Conservation (phyloP, 2,113 vertebrate genomes). For the Orycteropus afer region DNA sequence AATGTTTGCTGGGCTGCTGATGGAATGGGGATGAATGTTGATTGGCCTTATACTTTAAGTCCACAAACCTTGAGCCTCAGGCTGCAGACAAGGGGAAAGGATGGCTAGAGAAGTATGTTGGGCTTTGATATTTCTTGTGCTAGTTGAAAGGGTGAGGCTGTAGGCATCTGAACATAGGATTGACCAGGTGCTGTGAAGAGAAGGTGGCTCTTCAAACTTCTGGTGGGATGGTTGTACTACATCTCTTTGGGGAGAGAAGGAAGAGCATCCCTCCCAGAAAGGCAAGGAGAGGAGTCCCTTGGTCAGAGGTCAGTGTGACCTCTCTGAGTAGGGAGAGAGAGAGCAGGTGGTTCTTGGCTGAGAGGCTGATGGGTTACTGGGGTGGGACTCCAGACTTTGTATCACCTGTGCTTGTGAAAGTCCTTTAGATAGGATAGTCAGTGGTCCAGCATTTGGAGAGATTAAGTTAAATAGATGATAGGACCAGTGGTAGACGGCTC, state of each 20-base stretch:
- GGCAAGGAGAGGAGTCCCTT: background rate
- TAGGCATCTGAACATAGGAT: background rate
- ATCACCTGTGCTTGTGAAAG: background rate
- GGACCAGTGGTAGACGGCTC: background rate
- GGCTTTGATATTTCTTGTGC: background rate
- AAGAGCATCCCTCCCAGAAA: background rate
- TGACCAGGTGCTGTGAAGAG: background rate
- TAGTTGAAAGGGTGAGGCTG: background rate
- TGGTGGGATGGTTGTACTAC: background rate
- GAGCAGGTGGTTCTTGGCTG: background rate
- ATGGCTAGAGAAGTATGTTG: background rate
- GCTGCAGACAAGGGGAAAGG: background rate
- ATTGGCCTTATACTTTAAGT: background rate
- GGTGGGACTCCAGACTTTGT: background rate
- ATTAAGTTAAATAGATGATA: background rate
- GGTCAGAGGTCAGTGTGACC: background rate
- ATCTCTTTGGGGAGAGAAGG: background rate
- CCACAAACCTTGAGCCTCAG: background rate
- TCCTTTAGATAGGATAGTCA: background rate
- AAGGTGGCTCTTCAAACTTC: background rate
- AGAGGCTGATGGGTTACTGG: background rate
- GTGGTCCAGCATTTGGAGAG: background rate
- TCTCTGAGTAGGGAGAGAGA: background rate
- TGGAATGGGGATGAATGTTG: background rate
- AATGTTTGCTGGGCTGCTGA: too few species aligned